Percentiles rank a stretch among this genome's conserved stretches.
Evolutionary conservation across 2,113 vertebrate genomes (phyloP).

Genomic region (Zosterops pallidus): DNA sequence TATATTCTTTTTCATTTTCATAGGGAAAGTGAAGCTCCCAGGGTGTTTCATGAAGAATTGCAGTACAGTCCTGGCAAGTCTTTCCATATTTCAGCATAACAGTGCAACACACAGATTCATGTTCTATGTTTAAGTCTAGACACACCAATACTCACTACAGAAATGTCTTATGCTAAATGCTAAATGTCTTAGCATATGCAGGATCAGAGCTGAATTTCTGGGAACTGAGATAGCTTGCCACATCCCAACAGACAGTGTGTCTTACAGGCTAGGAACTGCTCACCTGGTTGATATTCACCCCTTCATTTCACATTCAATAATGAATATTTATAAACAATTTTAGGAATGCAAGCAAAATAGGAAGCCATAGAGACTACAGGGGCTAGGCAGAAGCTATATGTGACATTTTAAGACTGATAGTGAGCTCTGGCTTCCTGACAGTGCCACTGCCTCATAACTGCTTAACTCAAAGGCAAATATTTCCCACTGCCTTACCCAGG

Average conservation of each 20-base stretch:
- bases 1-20: not conserved
- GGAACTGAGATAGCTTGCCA: not conserved
- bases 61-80: not conserved
- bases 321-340: conserved; percentile 6
- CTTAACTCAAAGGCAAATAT: not conserved
- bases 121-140: not conserved
- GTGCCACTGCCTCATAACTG: not conserved
- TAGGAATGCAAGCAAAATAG: not conserved
- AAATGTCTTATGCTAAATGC: not conserved
- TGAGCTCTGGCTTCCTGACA: not conserved
- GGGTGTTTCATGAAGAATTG: not conserved
- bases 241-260: not conserved
- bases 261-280: not conserved
- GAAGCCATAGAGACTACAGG: not conserved
- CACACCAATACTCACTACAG: not conserved
- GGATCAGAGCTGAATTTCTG: not conserved
- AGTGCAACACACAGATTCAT: not conserved
- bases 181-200: not conserved
- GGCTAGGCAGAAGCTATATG: fast-evolving
- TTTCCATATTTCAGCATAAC: not conserved
- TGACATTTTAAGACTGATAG: not conserved
- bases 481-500: not conserved
- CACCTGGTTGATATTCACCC: not conserved
- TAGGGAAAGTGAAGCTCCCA: not conserved
- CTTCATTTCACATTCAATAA: not conserved